These are phyloP conservation scores for Zaprionus lachaisei DNA, from an alignment of 1,140 invertebrate genomes.

Conservation along the genomic window DNA sequence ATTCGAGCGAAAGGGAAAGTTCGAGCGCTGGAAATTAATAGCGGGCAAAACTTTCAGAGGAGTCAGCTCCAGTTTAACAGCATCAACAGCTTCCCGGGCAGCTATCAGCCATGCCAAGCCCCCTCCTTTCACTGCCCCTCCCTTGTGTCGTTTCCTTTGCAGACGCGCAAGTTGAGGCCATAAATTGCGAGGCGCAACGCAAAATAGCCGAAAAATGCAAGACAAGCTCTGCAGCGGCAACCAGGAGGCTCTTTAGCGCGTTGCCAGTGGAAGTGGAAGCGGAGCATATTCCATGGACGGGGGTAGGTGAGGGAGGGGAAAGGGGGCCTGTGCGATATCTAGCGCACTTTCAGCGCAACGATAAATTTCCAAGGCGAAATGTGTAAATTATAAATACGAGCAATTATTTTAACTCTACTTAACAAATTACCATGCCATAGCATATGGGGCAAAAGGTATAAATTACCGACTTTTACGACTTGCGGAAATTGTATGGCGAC, in stretches of 20 bases:
- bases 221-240: constrained; percentile 56
- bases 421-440: constrained; percentile 84
- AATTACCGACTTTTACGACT: constrained; percentile 83
- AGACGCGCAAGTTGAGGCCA: constrained; percentile 65
- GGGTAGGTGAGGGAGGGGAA: constrained; percentile 1
- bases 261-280: neutral
- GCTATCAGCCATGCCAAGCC: neutral
- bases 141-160: constrained; percentile 45
- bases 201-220: constrained; percentile 77
- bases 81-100: constrained; percentile 14
- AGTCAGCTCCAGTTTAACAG: constrained; percentile 30
- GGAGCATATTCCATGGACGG: neutral
- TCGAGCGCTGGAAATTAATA: constrained; percentile 65
- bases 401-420: constrained; percentile 85
- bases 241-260: constrained; percentile 25
- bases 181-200: constrained; percentile 68
- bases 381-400: constrained; percentile 85
- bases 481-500: constrained; percentile 81
- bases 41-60: constrained; percentile 70
- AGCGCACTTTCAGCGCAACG: constrained; percentile 80
- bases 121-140: neutral
- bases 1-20: constrained; percentile 49
- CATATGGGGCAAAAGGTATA: constrained; percentile 83
- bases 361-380: constrained; percentile 83
- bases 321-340: constrained; percentile 52